A percentile compares a stretch with the other conserved stretches of the same genome.
Conservation (phyloP, 2,888 invertebrate species). For the Therioaphis trifolii region DNA sequence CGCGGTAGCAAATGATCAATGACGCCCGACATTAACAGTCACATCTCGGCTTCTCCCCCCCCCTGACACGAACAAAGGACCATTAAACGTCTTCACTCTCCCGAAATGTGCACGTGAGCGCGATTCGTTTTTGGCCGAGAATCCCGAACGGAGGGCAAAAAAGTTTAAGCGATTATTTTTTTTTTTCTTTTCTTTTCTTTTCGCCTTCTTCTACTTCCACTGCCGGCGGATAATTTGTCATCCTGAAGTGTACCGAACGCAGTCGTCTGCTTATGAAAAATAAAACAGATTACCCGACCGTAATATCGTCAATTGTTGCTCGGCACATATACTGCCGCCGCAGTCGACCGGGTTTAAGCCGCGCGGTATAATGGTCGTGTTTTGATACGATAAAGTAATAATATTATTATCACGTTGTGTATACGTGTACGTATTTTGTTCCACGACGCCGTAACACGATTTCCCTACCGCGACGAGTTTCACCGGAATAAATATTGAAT, state of each 20-base stretch:
- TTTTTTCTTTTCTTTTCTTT: neutral
- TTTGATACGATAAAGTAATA: no score
- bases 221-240: conserved; percentile 34
- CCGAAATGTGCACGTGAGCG: neutral
- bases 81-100: conserved; percentile 43
- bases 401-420: no score
- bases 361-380: neutral
- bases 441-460: neutral
- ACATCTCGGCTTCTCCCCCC: conserved; percentile 18
- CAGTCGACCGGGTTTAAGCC: neutral
- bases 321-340: neutral
- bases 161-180: conserved; percentile 51
- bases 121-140: conserved; percentile 33
- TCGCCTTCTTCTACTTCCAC: no score
- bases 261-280: conserved; percentile 16
- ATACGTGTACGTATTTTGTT: neutral
- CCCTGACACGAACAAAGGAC: conserved; percentile 40
- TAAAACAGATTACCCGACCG: conserved; percentile 5
- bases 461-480: neutral
- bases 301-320: conserved; percentile 24
- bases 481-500: neutral
- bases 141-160: conserved; percentile 31
- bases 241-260: neutral
- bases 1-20: conserved; percentile 55
- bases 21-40: conserved; percentile 57